Evolutionary conservation across 2,797 vertebrate species (phyloP).

Genomic region (Trachops cirrhosus): DNA sequence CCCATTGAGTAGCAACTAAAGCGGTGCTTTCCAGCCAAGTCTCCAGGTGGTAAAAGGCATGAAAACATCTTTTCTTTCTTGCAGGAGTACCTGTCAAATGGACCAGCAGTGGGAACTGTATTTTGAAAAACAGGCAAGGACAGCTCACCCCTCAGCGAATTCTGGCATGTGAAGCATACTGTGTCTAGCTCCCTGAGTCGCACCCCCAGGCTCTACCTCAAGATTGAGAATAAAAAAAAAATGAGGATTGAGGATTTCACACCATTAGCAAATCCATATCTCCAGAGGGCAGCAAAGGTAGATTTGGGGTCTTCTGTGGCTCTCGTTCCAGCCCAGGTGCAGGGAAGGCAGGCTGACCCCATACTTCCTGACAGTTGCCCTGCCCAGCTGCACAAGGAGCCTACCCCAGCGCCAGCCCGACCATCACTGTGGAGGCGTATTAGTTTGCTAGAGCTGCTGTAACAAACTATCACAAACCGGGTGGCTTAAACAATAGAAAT

Average conservation of each 20-base stretch:
- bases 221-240: not conserved
- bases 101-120: not conserved
- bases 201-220: not conserved
- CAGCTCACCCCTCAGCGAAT: not conserved
- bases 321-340: rapidly evolving
- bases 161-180: not conserved
- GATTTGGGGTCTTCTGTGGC: not conserved
- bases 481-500: not conserved
- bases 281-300: not conserved
- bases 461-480: not conserved
- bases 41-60: not conserved
- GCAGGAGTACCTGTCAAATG: not conserved
- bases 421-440: not conserved
- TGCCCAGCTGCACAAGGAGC: not conserved
- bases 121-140: not conserved
- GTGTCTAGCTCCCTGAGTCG: not conserved
- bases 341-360: rapidly evolving
- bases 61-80: not conserved
- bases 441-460: not conserved
- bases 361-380: not conserved
- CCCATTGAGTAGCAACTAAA: not conserved
- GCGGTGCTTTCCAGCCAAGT: not conserved
- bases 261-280: not conserved
- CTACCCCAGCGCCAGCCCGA: not conserved
- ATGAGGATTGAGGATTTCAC: not conserved